Evolutionary conservation across 2,113 vertebrate genomes (phyloP), one percentile per base, ranked within the genome.

Genomic region (Phasianus colchicus): DNA sequence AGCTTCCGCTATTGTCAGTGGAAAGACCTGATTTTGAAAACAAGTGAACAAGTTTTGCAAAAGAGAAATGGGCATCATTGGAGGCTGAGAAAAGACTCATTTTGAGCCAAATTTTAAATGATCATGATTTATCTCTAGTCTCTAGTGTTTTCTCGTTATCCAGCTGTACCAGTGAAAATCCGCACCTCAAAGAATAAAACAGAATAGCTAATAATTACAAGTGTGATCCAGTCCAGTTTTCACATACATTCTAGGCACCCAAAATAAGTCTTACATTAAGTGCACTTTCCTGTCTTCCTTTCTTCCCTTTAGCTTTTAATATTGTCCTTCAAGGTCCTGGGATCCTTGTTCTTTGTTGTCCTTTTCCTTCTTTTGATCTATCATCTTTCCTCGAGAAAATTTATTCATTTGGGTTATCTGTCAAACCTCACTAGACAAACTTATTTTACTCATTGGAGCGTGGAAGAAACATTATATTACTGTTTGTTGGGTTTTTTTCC

Each of bases 61-160:
- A 86, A 67, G 29, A 70, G 9, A 77, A 86, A 90, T 3, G 1
- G 22, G 3, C 18, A 70, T 30, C 20, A 25, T 14, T 75, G 13
- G 15, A 94, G 36, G 25, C 30, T 15, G 9, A 36, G 22, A 66
- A 89, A 80, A 58, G 10, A 57, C 9, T 16, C 1, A 54, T 57
- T 83, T 70, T 4, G 4, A 45, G 20, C 1, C 11, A 79, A 58
- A 54, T 40, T 73, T 83, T 66, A 88, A 58, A 76, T 11, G 3
- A 79, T 1, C 3, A 1, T 42, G 20, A 52, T 65, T 85, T 0
- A 3, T 27, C 42, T 50, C 2, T 24, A 57, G 1, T 27, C 42
- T 50, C 2, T 24, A 57, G 1, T 29, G 10, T n/a, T 78, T 60
- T 9, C 7, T 78, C 71, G 52, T 69, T 19, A n/a, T 50, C 17